Evolutionary conservation across 2,113 vertebrate genomes (phyloP).

Genomic region (Nyctereutes procyonoides): DNA sequence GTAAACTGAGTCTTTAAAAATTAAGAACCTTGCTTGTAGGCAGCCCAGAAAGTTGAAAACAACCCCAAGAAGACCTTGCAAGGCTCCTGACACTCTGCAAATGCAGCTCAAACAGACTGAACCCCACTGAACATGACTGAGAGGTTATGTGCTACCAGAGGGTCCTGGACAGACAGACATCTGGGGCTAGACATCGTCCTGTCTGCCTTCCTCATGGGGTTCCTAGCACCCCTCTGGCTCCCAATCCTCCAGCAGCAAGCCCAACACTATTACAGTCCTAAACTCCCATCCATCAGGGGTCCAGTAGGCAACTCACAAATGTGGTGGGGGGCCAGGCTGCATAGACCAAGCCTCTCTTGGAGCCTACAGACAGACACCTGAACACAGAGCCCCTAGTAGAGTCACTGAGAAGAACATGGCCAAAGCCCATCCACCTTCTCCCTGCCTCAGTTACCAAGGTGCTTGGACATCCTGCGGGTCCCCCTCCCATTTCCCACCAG

Average conservation of each 20-base stretch:
- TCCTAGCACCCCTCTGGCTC: not conserved
- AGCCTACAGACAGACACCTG: not conserved
- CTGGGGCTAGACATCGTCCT: not conserved
- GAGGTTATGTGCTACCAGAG: not conserved
- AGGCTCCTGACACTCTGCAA: not conserved
- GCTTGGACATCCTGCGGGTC: not conserved
- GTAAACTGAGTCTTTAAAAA: conserved; percentile 39
- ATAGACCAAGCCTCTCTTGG: not conserved
- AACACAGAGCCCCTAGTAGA: not conserved
- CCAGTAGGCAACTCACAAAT: not conserved
- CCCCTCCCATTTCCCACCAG: not conserved
- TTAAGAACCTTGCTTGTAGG: not conserved
- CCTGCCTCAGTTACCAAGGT: conserved; percentile 5
- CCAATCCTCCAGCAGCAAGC: not conserved
- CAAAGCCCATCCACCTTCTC: not conserved
- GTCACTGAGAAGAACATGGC: not conserved
- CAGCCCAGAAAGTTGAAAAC: conserved; percentile 33
- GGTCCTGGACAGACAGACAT: not conserved
- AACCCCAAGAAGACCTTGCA: not conserved
- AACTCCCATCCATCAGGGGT: not conserved
- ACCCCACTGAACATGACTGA: not conserved
- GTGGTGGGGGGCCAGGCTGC: not conserved
- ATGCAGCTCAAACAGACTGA: not conserved
- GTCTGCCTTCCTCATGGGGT: not conserved
- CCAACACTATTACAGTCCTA: not conserved